phyloP scores from a whole-genome alignment of 2,113 vertebrate species.

The Megaleporinus macrocephalus region DNA sequence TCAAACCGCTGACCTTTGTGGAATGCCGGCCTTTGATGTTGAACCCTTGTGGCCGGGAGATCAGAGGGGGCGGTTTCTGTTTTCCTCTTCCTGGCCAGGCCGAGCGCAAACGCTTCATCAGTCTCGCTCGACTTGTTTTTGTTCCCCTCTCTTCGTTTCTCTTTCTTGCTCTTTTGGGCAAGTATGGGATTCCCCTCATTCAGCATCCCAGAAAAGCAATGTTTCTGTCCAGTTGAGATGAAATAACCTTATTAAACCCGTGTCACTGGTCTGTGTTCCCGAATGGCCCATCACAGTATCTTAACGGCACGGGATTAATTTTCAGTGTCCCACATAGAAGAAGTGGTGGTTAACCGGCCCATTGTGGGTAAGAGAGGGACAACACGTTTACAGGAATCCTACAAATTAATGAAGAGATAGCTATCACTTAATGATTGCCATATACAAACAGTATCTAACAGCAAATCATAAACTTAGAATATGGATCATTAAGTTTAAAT shows the following conservation, averaged over 20 bases:
- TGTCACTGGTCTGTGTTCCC: background rate
- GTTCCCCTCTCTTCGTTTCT: background rate
- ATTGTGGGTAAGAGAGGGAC: too few species aligned
- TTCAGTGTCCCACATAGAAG: too few species aligned
- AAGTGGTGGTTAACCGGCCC: too few species aligned
- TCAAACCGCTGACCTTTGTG: conserved; percentile 60
- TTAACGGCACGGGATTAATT: too few species aligned
- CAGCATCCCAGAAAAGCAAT: background rate
- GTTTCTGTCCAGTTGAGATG: background rate
- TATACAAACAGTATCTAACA: too few species aligned
- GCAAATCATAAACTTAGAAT: too few species aligned
- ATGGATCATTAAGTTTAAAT: too few species aligned
- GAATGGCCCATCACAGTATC: too few species aligned
- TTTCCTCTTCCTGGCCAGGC: conserved; percentile 38
- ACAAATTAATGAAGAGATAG: too few species aligned
- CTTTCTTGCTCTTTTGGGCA: background rate
- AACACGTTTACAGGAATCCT: too few species aligned
- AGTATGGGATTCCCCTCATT: conserved; percentile 3
- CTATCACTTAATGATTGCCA: too few species aligned
- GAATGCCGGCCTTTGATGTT: conserved; percentile 62
- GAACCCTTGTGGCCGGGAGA: conserved; percentile 52
- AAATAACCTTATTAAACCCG: background rate
- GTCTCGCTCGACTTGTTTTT: conserved; percentile 25
- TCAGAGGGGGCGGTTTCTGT: conserved; percentile 48
- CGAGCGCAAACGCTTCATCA: conserved; percentile 21